These are phyloP conservation scores for Talpa occidentalis DNA, from an alignment of 2,113 vertebrate genomes.

Conservation along the genomic window DNA sequence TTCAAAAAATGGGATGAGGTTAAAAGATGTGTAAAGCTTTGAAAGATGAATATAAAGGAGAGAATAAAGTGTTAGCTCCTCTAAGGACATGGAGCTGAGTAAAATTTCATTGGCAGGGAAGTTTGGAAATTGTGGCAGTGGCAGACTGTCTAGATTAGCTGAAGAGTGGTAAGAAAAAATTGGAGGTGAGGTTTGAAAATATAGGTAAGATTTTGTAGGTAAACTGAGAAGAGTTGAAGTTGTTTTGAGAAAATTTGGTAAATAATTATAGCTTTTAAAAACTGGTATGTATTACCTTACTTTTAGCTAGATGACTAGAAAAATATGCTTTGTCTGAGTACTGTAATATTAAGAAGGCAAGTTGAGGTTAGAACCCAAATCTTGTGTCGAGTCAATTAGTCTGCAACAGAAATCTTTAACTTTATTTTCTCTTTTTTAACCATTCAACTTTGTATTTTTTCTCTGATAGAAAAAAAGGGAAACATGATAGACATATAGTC, in stretches of 20 bases:
- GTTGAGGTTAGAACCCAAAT: background rate
- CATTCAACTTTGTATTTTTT: background rate
- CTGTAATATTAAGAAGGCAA: background rate
- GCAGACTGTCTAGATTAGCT: background rate
- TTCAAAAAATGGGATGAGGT: background rate
- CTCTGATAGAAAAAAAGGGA: background rate
- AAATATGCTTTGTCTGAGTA: background rate
- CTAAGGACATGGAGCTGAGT: background rate
- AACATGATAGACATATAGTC: background rate
- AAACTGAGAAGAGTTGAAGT: background rate
- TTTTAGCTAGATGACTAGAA: background rate
- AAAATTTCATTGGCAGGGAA: background rate
- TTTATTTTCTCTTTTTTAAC: background rate
- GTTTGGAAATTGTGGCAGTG: background rate
- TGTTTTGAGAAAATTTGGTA: background rate
- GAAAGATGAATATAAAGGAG: background rate
- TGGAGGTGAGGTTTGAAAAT: background rate
- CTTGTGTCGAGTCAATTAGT: background rate
- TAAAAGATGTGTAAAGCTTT: background rate
- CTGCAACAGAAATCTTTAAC: background rate
- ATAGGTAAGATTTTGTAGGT: background rate
- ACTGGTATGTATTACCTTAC: background rate
- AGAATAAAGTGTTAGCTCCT: background rate
- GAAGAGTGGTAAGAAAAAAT: background rate
- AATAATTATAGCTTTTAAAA: background rate